phyloP scores from a whole-genome alignment of 2,797 vertebrate genomes.

The Apogon talboti region DNA sequence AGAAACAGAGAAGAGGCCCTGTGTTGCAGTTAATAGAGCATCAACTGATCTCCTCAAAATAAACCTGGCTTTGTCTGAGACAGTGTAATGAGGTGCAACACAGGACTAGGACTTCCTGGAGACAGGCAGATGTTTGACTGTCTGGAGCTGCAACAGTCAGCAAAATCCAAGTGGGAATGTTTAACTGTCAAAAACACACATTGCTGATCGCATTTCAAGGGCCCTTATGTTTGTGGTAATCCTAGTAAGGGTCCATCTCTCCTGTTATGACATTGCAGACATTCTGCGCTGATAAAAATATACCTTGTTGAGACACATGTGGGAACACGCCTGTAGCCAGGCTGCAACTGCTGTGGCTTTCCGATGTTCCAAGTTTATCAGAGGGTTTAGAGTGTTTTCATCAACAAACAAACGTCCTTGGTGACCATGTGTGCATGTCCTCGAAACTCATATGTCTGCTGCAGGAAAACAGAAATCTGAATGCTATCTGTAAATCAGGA shows the following conservation, averaged over 20 bases:
- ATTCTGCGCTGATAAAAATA: slow-evolving; percentile 78
- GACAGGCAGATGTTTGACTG: slow-evolving; percentile 42
- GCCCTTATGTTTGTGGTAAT: slow-evolving; percentile 74
- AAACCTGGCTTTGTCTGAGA: slow-evolving; percentile 45
- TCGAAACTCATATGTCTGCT: slow-evolving; percentile 1
- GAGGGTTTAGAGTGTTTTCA: slow-evolving; percentile 38
- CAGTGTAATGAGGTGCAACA: slow-evolving; percentile 24
- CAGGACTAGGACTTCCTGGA: slow-evolving; percentile 41
- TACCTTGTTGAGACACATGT: slow-evolving; percentile 67
- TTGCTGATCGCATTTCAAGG: slow-evolving; percentile 62
- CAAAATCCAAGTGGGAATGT: slow-evolving; percentile 30
- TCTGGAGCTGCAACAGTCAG: slow-evolving; percentile 28
- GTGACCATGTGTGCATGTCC: slow-evolving; percentile 5
- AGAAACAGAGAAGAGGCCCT: slow-evolving; percentile 40
- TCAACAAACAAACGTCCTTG: slow-evolving; percentile 43
- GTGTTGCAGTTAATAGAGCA: slow-evolving; percentile 53
- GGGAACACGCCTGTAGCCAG: slow-evolving; percentile 60
- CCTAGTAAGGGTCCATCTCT: slow-evolving; percentile 64
- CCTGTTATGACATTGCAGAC: slow-evolving; percentile 70
- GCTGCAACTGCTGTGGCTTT: slow-evolving; percentile 52
- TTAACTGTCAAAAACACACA: slow-evolving; percentile 47
- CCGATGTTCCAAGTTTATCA: slow-evolving; percentile 53
- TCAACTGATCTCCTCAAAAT: slow-evolving; percentile 60
- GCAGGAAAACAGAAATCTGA: background rate
- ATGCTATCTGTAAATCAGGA: slow-evolving; percentile 1